Base-by-base conservation (phyloP, 2,888 invertebrate genomes). In the Ophonus ardosiacus region DNA sequence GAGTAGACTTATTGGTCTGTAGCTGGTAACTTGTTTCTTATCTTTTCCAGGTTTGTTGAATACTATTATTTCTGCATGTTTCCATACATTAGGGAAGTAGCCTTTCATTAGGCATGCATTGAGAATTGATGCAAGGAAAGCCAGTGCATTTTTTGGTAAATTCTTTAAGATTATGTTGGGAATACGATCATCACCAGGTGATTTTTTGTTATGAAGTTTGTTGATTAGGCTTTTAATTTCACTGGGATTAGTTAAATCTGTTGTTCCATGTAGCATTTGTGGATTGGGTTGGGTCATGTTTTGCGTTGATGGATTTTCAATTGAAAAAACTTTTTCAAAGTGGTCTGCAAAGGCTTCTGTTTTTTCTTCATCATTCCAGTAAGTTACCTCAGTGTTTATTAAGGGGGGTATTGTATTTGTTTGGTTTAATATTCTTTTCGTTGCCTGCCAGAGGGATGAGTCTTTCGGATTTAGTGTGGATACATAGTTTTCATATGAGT, bases 41-140 rank as follows among this genome's bases (percentile, higher is more conserved):
- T 85, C 81, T 78, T 87, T 86, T 0, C 86, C 86, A 7, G 87
- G 86, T 86, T 87, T 87, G 8, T 21, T 80, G 24, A 87, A 86
- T 0, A 86, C 68, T 24, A 87, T 57, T 13, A 87, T 78, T 17
- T 85, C 80, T 5, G 87, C 87, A 40, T 86, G 71, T 84, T 86
- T 87, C 87, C 87, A 87, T 0, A 7, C 21, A 1, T n/a, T 76
- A 8, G 87, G 86, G 83, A 87, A 87, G 65, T 87, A 85, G 7
- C 63, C 59, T n/a, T 85, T 51, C 74, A 59, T 83, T 8, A 87
- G 15, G 15, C 81, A 82, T 7, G 76, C 74, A 51, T 87, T 87
- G 10, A 86, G 81, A n/a, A 86, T 86, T 40, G 85, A 56, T 0
- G 85, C 85, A 31, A 87, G 43, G 81, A 86, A 86, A 0, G 86